Percentiles rank a stretch among this genome's conserved stretches.
Conservation (phyloP, 2,797 vertebrate genomes). For the Simalia tracyae region DNA sequence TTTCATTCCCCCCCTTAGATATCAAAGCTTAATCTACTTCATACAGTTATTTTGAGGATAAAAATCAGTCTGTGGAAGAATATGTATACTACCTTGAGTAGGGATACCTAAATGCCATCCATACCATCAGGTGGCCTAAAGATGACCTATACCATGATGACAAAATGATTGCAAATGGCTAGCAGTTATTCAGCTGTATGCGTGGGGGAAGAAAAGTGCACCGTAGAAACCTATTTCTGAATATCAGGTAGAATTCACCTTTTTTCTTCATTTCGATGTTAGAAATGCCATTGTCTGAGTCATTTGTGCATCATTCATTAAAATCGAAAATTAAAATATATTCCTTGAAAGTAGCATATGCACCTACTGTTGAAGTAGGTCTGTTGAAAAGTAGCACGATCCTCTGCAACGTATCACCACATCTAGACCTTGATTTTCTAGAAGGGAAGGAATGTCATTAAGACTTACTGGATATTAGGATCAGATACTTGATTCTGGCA, state of each 20-base stretch:
- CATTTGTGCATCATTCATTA: neutral
- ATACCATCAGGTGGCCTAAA: neutral
- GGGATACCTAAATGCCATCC: neutral
- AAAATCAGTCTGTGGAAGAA: neutral
- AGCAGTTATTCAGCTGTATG: neutral
- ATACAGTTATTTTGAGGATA: neutral
- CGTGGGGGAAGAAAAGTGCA: neutral
- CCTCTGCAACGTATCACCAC: slow-evolving; percentile 6
- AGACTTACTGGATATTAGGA: slow-evolving; percentile 17
- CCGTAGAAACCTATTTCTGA: neutral
- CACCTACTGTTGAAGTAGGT: slow-evolving; percentile 10
- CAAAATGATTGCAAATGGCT: neutral
- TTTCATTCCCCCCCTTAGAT: neutral
- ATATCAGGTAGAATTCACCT: neutral
- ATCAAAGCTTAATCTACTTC: neutral
- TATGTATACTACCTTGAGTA: neutral
- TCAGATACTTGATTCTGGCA: neutral
- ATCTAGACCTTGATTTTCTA: slow-evolving; percentile 18
- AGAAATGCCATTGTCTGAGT: neutral
- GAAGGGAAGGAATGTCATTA: slow-evolving; percentile 17
- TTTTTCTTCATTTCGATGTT: neutral
- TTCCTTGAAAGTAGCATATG: slow-evolving; percentile 23
- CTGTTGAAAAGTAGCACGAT: slow-evolving; percentile 15
- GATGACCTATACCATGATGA: neutral
- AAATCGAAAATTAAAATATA: neutral